These are phyloP conservation scores for Plectus sambesii DNA, from an alignment of 1,140 invertebrate species.

Conservation along the genomic window DNA sequence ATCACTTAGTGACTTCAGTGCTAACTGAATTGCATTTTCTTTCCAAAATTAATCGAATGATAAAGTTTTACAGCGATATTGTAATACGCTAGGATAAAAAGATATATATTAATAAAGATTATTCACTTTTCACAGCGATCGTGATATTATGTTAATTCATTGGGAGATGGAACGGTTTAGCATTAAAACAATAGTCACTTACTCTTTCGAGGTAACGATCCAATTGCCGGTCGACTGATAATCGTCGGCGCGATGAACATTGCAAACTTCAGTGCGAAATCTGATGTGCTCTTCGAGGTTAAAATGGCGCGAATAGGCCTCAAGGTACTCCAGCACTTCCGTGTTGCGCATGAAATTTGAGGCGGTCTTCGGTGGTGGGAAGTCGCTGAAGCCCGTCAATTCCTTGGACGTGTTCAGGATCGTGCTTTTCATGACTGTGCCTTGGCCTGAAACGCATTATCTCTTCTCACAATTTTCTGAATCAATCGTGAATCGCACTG, in stretches of 20 bases:
- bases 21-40: too few species aligned
- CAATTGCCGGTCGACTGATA: too few species aligned
- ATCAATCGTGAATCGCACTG: slow-evolving; percentile 25
- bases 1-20: too few species aligned
- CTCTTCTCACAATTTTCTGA: too few species aligned
- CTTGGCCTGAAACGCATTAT: slow-evolving; percentile 30
- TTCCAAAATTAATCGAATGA: too few species aligned
- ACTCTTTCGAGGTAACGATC: too few species aligned
- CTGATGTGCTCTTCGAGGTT: slow-evolving; percentile 31
- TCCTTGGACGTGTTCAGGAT: slow-evolving; percentile 52
- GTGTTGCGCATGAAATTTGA: slow-evolving; percentile 50
- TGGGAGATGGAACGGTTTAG: too few species aligned
- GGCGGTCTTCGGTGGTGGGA: slow-evolving; percentile 47
- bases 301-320: slow-evolving; percentile 45
- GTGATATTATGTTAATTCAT: slow-evolving; percentile 22
- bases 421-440: slow-evolving; percentile 48
- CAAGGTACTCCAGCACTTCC: slow-evolving; percentile 46
- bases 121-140: slow-evolving; percentile 17
- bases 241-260: too few species aligned
- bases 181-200: too few species aligned
- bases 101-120: too few species aligned
- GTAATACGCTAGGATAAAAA: too few species aligned
- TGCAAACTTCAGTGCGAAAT: slow-evolving; percentile 25
- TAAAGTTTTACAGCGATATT: too few species aligned
- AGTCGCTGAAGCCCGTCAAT: slow-evolving; percentile 51